Evolutionary conservation across 2,113 vertebrate species (phyloP).

Genomic region (Xiphophorus couchianus): DNA sequence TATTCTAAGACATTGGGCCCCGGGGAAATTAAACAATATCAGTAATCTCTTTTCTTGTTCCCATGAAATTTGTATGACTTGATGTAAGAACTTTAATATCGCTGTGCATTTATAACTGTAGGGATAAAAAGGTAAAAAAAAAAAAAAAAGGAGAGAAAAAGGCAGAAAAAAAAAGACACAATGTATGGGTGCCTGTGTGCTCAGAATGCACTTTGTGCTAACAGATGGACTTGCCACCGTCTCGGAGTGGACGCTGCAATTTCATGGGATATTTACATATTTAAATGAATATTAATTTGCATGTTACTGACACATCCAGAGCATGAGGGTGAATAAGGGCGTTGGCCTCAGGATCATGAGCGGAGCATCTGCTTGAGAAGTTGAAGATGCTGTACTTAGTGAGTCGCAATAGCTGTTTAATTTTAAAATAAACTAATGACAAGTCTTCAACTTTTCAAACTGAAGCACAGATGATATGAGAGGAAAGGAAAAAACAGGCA

Average conservation of each 20-base stretch:
- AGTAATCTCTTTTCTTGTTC: conserved; percentile 69
- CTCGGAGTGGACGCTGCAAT: conserved; percentile 45
- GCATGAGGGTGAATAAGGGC: conserved; percentile 18
- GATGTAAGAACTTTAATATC: conserved; percentile 65
- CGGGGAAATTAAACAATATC: conserved; percentile 75
- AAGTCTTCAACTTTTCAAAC: not conserved
- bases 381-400: not conserved
- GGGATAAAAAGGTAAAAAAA: conserved; percentile 15
- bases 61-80: conserved; percentile 69
- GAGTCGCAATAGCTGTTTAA: no score
- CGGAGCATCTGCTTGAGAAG: conserved; percentile 54
- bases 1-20: conserved; percentile 56
- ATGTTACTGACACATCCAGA: conserved; percentile 44
- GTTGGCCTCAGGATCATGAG: conserved; percentile 37
- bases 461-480: no score
- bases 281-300: conserved; percentile 63
- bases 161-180: conserved; percentile 1
- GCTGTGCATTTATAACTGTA: conserved; percentile 56
- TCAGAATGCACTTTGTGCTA: conserved; percentile 50
- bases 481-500: no score
- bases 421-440: not conserved
- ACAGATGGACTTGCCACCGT: conserved; percentile 63
- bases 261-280: conserved; percentile 57
- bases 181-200: conserved; percentile 24
- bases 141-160: not conserved